Evolutionary conservation across 1,140 invertebrate genomes (phyloP).

Genomic region (Yoshiicerus persimilis): DNA sequence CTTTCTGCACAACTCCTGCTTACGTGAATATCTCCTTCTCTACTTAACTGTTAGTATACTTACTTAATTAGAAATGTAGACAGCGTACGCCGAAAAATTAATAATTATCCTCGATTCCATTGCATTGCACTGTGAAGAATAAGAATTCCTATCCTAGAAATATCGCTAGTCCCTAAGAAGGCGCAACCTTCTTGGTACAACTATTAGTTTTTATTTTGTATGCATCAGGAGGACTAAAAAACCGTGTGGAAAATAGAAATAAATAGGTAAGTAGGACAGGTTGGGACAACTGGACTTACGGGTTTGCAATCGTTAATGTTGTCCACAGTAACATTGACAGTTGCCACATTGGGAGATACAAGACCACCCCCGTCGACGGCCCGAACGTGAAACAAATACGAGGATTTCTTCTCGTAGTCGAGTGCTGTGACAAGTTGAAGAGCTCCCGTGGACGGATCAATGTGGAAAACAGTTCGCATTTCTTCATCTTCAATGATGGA

Average conservation of each 20-base stretch:
- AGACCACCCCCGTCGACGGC: slow-evolving; percentile 79
- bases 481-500: slow-evolving; percentile 72
- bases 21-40: too few species aligned
- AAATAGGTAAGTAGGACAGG: not conserved
- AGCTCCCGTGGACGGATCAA: slow-evolving; percentile 86
- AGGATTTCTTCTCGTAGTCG: slow-evolving; percentile 75
- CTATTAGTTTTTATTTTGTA: too few species aligned
- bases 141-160: too few species aligned
- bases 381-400: slow-evolving; percentile 77
- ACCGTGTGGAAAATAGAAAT: not conserved
- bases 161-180: too few species aligned
- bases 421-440: slow-evolving; percentile 73
- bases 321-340: slow-evolving; percentile 71
- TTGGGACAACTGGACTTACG: not conserved
- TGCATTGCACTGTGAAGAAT: too few species aligned
- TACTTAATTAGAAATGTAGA: too few species aligned
- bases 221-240: not conserved
- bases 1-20: too few species aligned
- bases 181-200: too few species aligned
- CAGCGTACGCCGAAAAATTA: too few species aligned
- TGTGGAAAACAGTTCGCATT: slow-evolving; percentile 67
- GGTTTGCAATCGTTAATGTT: slow-evolving; percentile 38
- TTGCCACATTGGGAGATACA: slow-evolving; percentile 71
- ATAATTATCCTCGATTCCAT: too few species aligned
- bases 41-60: too few species aligned